Conservation (phyloP, 2,888 invertebrate species). For the Clanis bilineata region DNA sequence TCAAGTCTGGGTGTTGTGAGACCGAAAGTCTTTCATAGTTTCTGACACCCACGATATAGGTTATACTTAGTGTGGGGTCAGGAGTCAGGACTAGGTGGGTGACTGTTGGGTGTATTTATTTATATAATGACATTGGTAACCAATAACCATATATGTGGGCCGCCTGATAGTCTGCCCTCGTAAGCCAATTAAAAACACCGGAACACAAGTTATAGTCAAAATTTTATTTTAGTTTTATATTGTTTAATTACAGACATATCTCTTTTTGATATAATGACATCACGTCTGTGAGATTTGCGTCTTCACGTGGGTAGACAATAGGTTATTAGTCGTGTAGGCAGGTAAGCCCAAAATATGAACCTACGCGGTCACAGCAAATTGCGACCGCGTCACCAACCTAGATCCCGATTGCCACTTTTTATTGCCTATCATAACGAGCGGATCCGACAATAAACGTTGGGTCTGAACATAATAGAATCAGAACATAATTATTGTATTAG, state of each 20-base stretch:
- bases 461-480: not conserved
- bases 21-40: too few species aligned
- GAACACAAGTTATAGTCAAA: slow-evolving; percentile 11
- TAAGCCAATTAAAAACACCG: slow-evolving; percentile 11
- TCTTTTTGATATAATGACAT: slow-evolving; percentile 56
- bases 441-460: not conserved
- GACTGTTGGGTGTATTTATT: too few species aligned
- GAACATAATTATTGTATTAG: not conserved
- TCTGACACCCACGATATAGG: too few species aligned
- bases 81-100: too few species aligned
- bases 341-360: slow-evolving; percentile 65
- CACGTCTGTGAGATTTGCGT: slow-evolving; percentile 55
- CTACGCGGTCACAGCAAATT: slow-evolving; percentile 51
- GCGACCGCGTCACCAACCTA: slow-evolving; percentile 10
- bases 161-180: too few species aligned
- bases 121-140: too few species aligned
- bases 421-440: too few species aligned
- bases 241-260: slow-evolving; percentile 51
- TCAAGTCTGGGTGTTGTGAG: too few species aligned
- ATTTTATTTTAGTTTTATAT: slow-evolving; percentile 33
- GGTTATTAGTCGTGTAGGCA: slow-evolving; percentile 55
- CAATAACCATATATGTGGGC: too few species aligned
- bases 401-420: slow-evolving; percentile 3
- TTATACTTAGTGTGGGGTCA: too few species aligned
- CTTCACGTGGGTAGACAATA: slow-evolving; percentile 69